Base-by-base conservation (phyloP, 2,113 vertebrate genomes). In the Hippopotamus amphibius region DNA sequence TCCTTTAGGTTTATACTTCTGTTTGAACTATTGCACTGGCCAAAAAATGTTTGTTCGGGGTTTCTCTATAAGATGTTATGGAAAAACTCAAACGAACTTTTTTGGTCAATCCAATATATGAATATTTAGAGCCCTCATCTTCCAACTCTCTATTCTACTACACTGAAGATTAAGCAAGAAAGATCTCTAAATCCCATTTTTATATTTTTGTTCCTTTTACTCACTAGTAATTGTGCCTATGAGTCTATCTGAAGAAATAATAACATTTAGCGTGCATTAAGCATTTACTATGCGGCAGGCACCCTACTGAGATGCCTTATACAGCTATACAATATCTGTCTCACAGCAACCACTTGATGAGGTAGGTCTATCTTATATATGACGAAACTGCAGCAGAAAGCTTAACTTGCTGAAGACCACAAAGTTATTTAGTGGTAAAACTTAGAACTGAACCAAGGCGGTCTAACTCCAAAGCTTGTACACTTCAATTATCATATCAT, bases 241-340 rank as follows among this genome's bases (percentile, higher is more conserved):
- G n/a, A 85, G 57, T 68, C 72, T 91, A 15, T 41, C 50, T 89
- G 87, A 92, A 86, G 53, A 72, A 82, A 80, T 46, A 92, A 61
- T 21, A 95, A 82, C 41, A 93, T 37, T 71, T 48, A 93, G 48
- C 24, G 19, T 28, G 28, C 82, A 59, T 59, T 69, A 88, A 86
- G 28, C 41, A 82, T 48, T 93, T 48, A 92, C n/a, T 21, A 15
- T 21, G 53, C 16, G 37, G 76, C 30, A 72, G 59, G 17, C 15
- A 83, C 9, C n/a, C 43, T 82, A 69, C 74, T 77, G 46, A 77
- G 41, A 46, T 22, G 12, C 3, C 55, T 80, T 43, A 41, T 37
- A 59, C 0, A 76, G 7, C 76, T 43, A 41, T 37, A 59, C 0
- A 81, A 8, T 22, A 84, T 14, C 16, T 74, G 86, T 65, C 50